phyloP scores from a whole-genome alignment of 2,797 vertebrate genomes.

The Oreochromis mossambicus region DNA sequence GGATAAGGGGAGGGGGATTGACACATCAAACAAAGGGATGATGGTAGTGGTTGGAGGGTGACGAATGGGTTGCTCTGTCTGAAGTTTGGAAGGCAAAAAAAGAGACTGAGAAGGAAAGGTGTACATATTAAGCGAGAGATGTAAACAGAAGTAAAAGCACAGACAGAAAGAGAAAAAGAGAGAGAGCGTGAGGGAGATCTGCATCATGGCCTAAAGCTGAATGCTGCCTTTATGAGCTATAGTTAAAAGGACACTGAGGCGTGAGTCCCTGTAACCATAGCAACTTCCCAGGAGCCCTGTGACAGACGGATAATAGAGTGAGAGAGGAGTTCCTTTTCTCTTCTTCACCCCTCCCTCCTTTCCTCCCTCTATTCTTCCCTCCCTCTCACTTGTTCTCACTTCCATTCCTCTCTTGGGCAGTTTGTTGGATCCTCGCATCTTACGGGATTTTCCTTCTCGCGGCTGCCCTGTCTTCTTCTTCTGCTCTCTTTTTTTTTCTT shows the following conservation, averaged over 20 bases:
- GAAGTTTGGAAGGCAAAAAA: constrained; percentile 22
- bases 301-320: constrained; percentile 78
- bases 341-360: constrained; percentile 59
- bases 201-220: constrained; percentile 74
- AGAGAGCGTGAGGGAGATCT: constrained; percentile 26
- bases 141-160: neutral
- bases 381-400: constrained; percentile 66
- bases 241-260: constrained; percentile 79
- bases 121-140: constrained; percentile 1
- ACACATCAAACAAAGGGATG: constrained; percentile 4
- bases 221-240: constrained; percentile 78
- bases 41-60: neutral
- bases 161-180: neutral
- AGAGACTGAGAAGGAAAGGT: constrained; percentile 1
- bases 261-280: constrained; percentile 76
- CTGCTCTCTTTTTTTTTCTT: neutral
- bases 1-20: neutral
- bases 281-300: constrained; percentile 75
- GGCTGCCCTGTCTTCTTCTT: constrained; percentile 6
- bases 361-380: constrained; percentile 48
- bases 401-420: constrained; percentile 62
- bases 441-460: constrained; percentile 55
- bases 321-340: constrained; percentile 78
- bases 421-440: constrained; percentile 64
- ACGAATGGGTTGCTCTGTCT: neutral